Evolutionary conservation across 2,888 invertebrate genomes (phyloP), one percentile per base, ranked within the genome.

Genomic region (Ellobium chinense): DNA sequence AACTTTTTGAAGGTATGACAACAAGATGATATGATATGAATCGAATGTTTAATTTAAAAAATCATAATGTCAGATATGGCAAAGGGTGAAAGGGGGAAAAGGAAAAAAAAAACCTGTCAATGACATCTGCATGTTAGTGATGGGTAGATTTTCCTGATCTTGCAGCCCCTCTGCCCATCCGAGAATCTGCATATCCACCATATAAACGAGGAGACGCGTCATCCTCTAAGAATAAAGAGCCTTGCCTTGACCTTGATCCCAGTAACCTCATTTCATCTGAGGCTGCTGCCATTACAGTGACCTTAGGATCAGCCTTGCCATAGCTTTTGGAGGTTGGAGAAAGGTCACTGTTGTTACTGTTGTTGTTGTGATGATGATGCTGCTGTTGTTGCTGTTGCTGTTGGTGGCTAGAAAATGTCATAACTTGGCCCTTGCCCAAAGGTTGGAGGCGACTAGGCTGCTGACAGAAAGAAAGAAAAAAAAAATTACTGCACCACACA

Each of bases 231-330:
- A 62, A 62, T 4, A 78, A 18, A 31, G 62, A 69, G 18, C 77
- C 62, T 27, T 62, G 56, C 54, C 78, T 36, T 36, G 70, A 63
- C 34, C 60, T 62, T 31, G 78, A 62, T 27, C 78, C 78, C 39
- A 69, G 39, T 18, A 60, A 34, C 34, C 54, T 1, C 3, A 77
- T 46, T 46, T 80, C 68, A 54, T 72, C 72, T 74, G 80, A 4
- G 65, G 78, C 72, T 60, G 70, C 31, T 66, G 66, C 9, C 75
- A 56, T 34, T 56, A 37, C 54, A 27, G 31, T 2, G 27, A 63
- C n/a, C 72, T 70, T 78, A 12, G 34, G 27, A n/a, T 69, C 69
- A 14, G 36, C 9, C 58, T 58, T 77, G 68, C 58, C 37, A 66
- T 14, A 68, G 12, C 70, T 18, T n/a, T 36, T 78, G 27, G 72